Percentiles rank a stretch among this genome's conserved stretches.
Evolutionary conservation across 1,140 invertebrate genomes (phyloP).

Genomic region (Plectrocnemia conspersa): DNA sequence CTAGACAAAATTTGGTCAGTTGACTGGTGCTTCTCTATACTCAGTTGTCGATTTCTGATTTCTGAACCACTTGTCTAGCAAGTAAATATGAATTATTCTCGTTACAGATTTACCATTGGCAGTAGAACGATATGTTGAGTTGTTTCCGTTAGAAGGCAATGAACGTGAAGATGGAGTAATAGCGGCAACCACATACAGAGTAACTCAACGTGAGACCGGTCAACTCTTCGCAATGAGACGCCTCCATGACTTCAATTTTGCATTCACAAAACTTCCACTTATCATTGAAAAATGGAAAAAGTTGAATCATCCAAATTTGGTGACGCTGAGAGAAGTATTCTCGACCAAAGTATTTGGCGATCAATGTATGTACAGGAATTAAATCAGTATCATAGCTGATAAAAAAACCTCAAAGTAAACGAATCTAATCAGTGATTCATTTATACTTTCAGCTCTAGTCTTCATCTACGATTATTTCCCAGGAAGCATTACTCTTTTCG

Average conservation of each 20-base stretch:
- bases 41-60: slow-evolving; percentile 1
- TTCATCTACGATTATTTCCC: slow-evolving; percentile 97
- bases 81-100: slow-evolving; percentile 36
- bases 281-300: slow-evolving; percentile 92
- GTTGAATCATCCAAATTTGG: slow-evolving; percentile 87
- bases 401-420: background rate
- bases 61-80: background rate
- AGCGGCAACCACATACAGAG: slow-evolving; percentile 69
- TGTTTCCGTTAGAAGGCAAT: slow-evolving; percentile 72
- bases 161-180: slow-evolving; percentile 35
- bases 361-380: slow-evolving; percentile 70
- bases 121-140: slow-evolving; percentile 85
- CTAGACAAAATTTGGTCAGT: no score
- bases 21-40: no score
- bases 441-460: slow-evolving; percentile 72
- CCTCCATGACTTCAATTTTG: slow-evolving; percentile 78
- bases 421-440: background rate
- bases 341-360: slow-evolving; percentile 94
- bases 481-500: slow-evolving; percentile 79
- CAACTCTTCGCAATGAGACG: slow-evolving; percentile 80
- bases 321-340: slow-evolving; percentile 87
- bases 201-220: slow-evolving; percentile 82
- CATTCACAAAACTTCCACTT: slow-evolving; percentile 79
- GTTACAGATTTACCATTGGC: slow-evolving; percentile 71
- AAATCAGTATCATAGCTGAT: background rate